Evolutionary conservation across 2,888 invertebrate species (phyloP).

Genomic region (Tromatobia lineatoria): DNA sequence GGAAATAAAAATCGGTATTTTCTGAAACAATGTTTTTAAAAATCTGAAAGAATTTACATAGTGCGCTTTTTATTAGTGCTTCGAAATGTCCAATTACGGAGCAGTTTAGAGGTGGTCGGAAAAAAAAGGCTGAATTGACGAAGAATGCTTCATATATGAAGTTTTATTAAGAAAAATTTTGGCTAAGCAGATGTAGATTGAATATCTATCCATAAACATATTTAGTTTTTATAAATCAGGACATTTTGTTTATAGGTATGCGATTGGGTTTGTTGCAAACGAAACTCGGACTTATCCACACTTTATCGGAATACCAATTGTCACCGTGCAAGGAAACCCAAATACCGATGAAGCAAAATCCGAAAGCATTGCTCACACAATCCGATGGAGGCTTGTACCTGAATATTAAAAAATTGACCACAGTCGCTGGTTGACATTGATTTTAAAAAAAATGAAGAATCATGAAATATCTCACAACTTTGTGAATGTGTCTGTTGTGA

Average conservation of each 20-base stretch:
- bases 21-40: too few relatives aligned
- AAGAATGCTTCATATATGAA: too few relatives aligned
- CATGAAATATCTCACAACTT: not conserved
- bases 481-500: not conserved
- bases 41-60: too few relatives aligned
- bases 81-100: too few relatives aligned
- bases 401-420: conserved; percentile 69
- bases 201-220: too few relatives aligned
- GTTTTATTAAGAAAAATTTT: too few relatives aligned
- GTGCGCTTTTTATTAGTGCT: too few relatives aligned
- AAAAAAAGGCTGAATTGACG: too few relatives aligned
- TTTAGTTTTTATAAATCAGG: not conserved
- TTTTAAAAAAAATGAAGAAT: not conserved
- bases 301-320: conserved; percentile 77
- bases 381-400: conserved; percentile 73
- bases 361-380: conserved; percentile 70
- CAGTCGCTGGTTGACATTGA: conserved; percentile 23
- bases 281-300: conserved; percentile 76
- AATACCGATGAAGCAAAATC: conserved; percentile 74
- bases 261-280: conserved; percentile 79
- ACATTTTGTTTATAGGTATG: conserved; percentile 71
- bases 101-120: too few relatives aligned
- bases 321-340: conserved; percentile 73
- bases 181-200: too few relatives aligned
- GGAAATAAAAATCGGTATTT: too few relatives aligned